Evolutionary conservation across 2,888 invertebrate species (phyloP).

Genomic region (Ophioninae sp.): DNA sequence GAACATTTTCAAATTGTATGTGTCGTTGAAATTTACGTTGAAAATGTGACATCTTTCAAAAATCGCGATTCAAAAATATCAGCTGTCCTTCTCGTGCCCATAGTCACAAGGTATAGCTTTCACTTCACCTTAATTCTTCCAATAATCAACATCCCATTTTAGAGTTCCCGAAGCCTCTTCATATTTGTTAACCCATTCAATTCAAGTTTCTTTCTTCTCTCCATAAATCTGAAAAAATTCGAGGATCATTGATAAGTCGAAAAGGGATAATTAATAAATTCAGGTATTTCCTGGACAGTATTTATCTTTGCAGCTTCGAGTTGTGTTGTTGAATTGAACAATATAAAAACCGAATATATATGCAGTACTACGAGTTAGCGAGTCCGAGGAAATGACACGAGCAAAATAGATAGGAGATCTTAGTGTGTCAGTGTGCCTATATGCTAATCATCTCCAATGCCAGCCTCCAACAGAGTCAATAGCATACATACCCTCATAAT

Average conservation of each 20-base stretch:
- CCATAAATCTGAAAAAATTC: not conserved
- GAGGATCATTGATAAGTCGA: not conserved
- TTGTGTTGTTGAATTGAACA: not conserved
- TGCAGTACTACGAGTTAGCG: slow-evolving; percentile 5
- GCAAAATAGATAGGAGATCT: slow-evolving; percentile 72
- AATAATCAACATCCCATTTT: too few relatives aligned
- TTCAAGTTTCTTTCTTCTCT: not conserved
- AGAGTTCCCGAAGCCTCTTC: too few relatives aligned
- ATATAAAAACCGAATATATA: not conserved
- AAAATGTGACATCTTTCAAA: too few relatives aligned
- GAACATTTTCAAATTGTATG: too few relatives aligned
- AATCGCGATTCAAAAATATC: too few relatives aligned
- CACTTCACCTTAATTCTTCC: too few relatives aligned
- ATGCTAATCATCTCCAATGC: slow-evolving; percentile 73
- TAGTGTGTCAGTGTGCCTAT: slow-evolving; percentile 79
- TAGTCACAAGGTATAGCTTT: too few relatives aligned
- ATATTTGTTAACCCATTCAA: too few relatives aligned
- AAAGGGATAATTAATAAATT: not conserved
- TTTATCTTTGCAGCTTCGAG: not conserved
- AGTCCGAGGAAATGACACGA: slow-evolving; percentile 46
- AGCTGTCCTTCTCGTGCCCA: too few relatives aligned
- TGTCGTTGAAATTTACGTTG: too few relatives aligned
- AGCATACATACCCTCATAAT: slow-evolving; percentile 23
- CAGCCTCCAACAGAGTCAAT: slow-evolving; percentile 38
- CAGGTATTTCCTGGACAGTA: not conserved